These are phyloP conservation scores for Pantelozetes paolii DNA, from an alignment of 2,888 invertebrate genomes.

Conservation along the genomic window DNA sequence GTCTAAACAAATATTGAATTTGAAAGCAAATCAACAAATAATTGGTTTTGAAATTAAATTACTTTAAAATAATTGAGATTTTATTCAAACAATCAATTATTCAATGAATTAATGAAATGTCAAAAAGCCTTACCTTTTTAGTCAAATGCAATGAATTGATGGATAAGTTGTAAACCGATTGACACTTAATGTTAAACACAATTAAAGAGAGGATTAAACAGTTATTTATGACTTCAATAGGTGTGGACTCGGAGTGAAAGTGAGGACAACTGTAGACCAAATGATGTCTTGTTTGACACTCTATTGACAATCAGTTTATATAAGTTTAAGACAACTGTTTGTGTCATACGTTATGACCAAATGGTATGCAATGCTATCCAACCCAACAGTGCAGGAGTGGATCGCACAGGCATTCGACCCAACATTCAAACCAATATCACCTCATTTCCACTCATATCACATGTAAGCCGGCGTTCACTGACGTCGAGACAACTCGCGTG, in stretches of 20 bases:
- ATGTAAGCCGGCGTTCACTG: slow-evolving; percentile 10
- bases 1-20: no score
- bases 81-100: neutral
- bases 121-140: no score
- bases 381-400: neutral
- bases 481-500: slow-evolving; percentile 31
- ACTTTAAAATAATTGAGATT: no score
- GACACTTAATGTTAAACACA: neutral
- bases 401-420: neutral
- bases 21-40: no score
- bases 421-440: neutral
- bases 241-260: slow-evolving; percentile 4
- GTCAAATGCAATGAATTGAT: no score
- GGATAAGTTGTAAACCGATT: no score
- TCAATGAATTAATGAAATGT: no score
- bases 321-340: neutral
- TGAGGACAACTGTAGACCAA: neutral
- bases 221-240: no score
- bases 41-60: no score
- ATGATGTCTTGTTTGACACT: neutral
- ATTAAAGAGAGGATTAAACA: neutral
- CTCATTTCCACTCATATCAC: slow-evolving; percentile 31
- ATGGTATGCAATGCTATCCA: no score
- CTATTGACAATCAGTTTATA: neutral
- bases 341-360: slow-evolving; percentile 33